Percentiles rank a stretch among this genome's conserved stretches.
Evolutionary conservation across 2,113 vertebrate genomes (phyloP).

Genomic region (Ceyx margarethae): DNA sequence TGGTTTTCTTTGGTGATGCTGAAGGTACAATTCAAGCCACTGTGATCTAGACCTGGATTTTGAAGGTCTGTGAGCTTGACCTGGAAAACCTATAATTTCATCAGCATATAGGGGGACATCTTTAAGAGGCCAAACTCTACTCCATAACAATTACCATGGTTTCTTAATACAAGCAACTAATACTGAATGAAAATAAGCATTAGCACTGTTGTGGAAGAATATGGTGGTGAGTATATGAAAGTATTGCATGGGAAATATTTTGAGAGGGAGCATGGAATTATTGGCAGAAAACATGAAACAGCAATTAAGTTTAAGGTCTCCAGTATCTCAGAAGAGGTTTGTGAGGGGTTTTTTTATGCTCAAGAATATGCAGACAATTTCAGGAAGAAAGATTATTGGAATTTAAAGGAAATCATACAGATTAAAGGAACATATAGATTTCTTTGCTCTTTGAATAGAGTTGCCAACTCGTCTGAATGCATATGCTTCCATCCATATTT

Average conservation of each 20-base stretch:
- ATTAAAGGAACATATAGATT: not conserved
- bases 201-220: not conserved
- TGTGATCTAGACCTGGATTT: not conserved
- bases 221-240: not conserved
- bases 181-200: not conserved
- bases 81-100: not conserved
- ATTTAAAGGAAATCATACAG: not conserved
- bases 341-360: not conserved
- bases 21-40: not conserved
- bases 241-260: not conserved
- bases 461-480: constrained; percentile 41
- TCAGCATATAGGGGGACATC: not conserved
- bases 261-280: not conserved
- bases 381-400: not conserved
- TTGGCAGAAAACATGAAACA: not conserved
- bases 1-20: not conserved
- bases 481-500: constrained; percentile 31
- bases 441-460: constrained; percentile 27
- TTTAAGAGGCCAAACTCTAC: not conserved
- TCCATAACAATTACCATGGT: not conserved
- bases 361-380: not conserved
- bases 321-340: not conserved
- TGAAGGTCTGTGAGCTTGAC: not conserved
- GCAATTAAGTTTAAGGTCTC: not conserved
- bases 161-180: not conserved